Percentiles rank a stretch among this genome's conserved stretches.
Evolutionary conservation across 2,888 invertebrate species (phyloP).

Genomic region (Peribatodes rhomboidaria): DNA sequence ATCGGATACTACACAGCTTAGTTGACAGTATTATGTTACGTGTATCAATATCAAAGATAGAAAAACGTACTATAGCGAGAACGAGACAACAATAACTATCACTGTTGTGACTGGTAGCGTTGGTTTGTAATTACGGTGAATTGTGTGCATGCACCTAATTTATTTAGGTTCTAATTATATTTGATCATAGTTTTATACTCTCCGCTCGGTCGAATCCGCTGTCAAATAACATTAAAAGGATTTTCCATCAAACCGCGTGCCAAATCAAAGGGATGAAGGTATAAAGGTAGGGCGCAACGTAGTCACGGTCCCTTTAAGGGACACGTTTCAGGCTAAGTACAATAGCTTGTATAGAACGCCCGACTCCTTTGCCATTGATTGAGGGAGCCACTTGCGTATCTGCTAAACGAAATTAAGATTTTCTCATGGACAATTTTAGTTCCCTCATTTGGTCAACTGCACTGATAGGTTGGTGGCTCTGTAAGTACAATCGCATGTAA

Average conservation of each 20-base stretch:
- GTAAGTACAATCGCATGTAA: slow-evolving; percentile 33
- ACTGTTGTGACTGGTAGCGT: too few relatives aligned
- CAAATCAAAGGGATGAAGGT: slow-evolving; percentile 33
- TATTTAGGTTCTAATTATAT: too few relatives aligned
- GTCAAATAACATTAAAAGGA: slow-evolving; percentile 11
- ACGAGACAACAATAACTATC: too few relatives aligned
- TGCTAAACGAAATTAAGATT: not conserved
- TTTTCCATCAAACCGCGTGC: slow-evolving; percentile 33
- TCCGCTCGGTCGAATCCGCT: not conserved
- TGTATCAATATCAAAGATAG: too few relatives aligned
- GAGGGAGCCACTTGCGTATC: not conserved
- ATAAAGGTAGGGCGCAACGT: slow-evolving; percentile 8
- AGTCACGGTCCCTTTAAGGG: slow-evolving; percentile 18
- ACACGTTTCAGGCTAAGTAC: slow-evolving; percentile 31
- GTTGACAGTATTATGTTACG: too few relatives aligned
- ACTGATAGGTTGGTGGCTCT: not conserved
- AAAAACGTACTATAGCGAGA: too few relatives aligned
- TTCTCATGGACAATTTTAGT: not conserved
- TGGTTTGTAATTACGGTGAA: too few relatives aligned
- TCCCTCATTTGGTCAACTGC: not conserved
- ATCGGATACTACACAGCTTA: too few relatives aligned
- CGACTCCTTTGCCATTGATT: not conserved
- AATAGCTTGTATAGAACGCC: slow-evolving; percentile 21
- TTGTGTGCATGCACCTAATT: too few relatives aligned
- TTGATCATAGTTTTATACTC: not conserved